Conservation (phyloP, 2,113 vertebrate species). For the Crotalus tigris region DNA sequence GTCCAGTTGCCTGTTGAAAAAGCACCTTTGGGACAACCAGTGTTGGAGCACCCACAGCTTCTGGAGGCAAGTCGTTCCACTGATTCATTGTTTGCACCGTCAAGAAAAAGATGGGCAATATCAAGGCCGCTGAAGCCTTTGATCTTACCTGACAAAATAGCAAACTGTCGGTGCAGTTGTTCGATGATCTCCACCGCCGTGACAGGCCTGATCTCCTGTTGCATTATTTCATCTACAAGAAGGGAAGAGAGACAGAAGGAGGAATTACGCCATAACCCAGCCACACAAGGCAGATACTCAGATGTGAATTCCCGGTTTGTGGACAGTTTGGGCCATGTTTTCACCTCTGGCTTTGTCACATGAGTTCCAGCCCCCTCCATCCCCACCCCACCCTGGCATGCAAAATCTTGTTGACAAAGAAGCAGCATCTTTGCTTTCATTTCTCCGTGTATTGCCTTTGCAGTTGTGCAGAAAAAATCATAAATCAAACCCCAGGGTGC, state of each 20-base stretch:
- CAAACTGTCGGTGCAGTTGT: slow-evolving; percentile 92
- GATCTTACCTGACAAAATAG: slow-evolving; percentile 87
- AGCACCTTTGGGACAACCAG: too few species aligned
- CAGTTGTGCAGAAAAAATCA: slow-evolving; percentile 25
- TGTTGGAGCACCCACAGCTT: too few species aligned
- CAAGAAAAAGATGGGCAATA: background rate
- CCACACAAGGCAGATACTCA: slow-evolving; percentile 14
- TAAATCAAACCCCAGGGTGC: slow-evolving; percentile 24
- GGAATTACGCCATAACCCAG: slow-evolving; percentile 2
- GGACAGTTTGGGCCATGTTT: background rate
- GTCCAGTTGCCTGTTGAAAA: too few species aligned
- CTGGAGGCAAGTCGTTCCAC: too few species aligned
- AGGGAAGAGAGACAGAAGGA: slow-evolving; percentile 29
- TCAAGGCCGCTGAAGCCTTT: background rate
- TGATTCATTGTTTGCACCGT: background rate
- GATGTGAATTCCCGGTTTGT: background rate
- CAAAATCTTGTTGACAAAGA: slow-evolving; percentile 7
- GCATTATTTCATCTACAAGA: slow-evolving; percentile 93
- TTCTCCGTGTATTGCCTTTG: background rate
- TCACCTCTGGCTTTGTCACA: slow-evolving; percentile 9
- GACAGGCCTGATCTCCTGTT: slow-evolving; percentile 93
- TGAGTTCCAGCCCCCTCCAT: background rate
- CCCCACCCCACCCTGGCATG: background rate
- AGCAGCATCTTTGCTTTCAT: slow-evolving; percentile 16
- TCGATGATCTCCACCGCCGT: slow-evolving; percentile 92